A percentile compares a stretch with the other conserved stretches of the same genome.
Conservation (phyloP, 2,113 vertebrate genomes). For the Cercopithecus mona region DNA sequence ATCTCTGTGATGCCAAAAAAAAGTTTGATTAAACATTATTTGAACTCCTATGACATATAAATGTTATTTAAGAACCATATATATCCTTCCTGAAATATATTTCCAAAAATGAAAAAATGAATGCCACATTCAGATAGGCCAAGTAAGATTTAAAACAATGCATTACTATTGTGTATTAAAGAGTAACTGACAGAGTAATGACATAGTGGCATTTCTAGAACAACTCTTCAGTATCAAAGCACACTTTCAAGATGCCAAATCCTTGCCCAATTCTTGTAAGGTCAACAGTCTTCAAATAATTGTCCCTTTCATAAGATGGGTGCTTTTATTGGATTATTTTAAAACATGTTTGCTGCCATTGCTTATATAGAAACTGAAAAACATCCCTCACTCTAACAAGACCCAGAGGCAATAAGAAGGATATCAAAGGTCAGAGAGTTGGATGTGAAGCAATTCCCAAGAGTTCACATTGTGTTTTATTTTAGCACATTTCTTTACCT, state of each 20-base stretch:
- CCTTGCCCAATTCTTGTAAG: slow-evolving; percentile 62
- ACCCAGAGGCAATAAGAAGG: slow-evolving; percentile 65
- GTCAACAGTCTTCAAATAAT: slow-evolving; percentile 50
- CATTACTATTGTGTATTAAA: background rate
- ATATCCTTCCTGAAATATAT: slow-evolving; percentile 29
- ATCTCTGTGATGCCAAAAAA: no score
- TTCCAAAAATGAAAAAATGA: slow-evolving; percentile 61
- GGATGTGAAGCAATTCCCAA: background rate
- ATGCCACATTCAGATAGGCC: slow-evolving; percentile 45
- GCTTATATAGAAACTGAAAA: slow-evolving; percentile 70
- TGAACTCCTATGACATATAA: background rate
- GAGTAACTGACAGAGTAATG: background rate
- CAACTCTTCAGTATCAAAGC: slow-evolving; percentile 39
- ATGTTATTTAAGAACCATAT: background rate
- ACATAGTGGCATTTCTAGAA: slow-evolving; percentile 58
- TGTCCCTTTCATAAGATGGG: slow-evolving; percentile 55
- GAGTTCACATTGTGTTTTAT: slow-evolving; percentile 47
- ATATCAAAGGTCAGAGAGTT: slow-evolving; percentile 62
- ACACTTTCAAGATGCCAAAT: slow-evolving; percentile 64
- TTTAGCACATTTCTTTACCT: slow-evolving; percentile 65
- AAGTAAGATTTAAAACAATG: slow-evolving; percentile 54
- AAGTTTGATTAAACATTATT: slow-evolving; percentile 21
- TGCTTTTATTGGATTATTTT: slow-evolving; percentile 71
- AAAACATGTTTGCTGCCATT: slow-evolving; percentile 54
- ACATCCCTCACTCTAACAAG: slow-evolving; percentile 69